These are phyloP conservation scores for Onthophagus sagittarius DNA, from an alignment of 2,888 invertebrate genomes.

Conservation along the genomic window DNA sequence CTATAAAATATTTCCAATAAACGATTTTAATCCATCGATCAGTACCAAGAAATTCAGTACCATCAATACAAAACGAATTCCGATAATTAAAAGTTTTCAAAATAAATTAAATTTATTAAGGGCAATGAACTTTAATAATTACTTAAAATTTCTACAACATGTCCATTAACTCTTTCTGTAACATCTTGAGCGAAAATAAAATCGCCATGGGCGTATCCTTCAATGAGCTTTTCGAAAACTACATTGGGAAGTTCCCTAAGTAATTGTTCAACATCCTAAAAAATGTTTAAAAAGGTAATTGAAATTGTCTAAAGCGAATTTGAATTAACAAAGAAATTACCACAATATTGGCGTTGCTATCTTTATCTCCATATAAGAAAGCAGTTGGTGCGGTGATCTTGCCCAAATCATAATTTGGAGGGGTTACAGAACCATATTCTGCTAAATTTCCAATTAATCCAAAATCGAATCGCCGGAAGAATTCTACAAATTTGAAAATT, in stretches of 20 bases:
- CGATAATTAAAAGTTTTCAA: too few species aligned
- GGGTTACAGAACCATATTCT: conserved; percentile 35
- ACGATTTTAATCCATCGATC: too few species aligned
- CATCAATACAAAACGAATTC: too few species aligned
- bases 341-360: conserved; percentile 46
- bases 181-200: conserved; percentile 40
- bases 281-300: too few species aligned
- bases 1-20: too few species aligned
- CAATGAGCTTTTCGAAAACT: conserved; percentile 26
- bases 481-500: too few species aligned
- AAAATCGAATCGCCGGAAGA: conserved; percentile 20
- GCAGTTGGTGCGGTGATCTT: conserved; percentile 43
- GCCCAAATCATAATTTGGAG: conserved; percentile 44
- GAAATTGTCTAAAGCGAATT: neutral
- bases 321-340: conserved; percentile 1
- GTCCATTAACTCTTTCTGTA: conserved; percentile 33
- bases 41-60: too few species aligned
- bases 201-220: conserved; percentile 44
- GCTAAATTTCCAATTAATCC: conserved; percentile 17
- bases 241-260: conserved; percentile 13
- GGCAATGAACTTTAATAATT: neutral
- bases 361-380: conserved; percentile 47
- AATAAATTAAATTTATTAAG: too few species aligned
- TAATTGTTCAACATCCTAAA: conserved; percentile 18
- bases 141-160: conserved; percentile 8